phyloP scores from a whole-genome alignment of 2,888 invertebrate genomes.

The Aricia artaxerxes region DNA sequence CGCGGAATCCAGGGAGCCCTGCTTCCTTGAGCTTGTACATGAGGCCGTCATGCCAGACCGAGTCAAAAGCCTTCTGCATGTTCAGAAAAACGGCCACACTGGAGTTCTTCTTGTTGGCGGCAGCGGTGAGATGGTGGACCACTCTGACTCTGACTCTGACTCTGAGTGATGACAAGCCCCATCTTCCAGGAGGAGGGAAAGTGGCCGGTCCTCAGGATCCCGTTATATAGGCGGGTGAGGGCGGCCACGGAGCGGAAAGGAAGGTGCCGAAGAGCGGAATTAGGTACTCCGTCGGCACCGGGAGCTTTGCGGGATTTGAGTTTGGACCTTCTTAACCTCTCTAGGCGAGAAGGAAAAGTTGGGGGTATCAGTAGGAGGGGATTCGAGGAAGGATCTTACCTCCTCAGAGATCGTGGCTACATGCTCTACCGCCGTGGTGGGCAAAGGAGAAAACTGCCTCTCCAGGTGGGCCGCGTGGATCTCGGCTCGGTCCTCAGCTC shows the following conservation, averaged over 20 bases:
- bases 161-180: background rate
- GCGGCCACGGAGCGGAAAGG: background rate
- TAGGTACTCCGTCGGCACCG: background rate
- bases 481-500: no score
- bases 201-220: background rate
- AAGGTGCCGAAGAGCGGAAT: background rate
- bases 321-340: no score
- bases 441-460: no score
- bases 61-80: slow-evolving; percentile 48
- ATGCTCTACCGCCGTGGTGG: no score
- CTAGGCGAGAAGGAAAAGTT: no score
- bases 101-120: background rate
- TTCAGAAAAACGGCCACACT: slow-evolving; percentile 39
- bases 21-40: background rate
- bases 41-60: slow-evolving; percentile 48
- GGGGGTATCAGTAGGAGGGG: no score
- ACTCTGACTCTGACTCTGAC: background rate
- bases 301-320: background rate
- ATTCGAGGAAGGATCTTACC: no score
- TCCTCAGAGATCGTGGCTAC: no score
- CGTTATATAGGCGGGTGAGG: background rate
- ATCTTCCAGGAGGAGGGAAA: background rate
- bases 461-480: no score
- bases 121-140: background rate
- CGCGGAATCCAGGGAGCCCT: background rate